Conservation (phyloP, 2,888 invertebrate genomes). For the Dorcus hopei region DNA sequence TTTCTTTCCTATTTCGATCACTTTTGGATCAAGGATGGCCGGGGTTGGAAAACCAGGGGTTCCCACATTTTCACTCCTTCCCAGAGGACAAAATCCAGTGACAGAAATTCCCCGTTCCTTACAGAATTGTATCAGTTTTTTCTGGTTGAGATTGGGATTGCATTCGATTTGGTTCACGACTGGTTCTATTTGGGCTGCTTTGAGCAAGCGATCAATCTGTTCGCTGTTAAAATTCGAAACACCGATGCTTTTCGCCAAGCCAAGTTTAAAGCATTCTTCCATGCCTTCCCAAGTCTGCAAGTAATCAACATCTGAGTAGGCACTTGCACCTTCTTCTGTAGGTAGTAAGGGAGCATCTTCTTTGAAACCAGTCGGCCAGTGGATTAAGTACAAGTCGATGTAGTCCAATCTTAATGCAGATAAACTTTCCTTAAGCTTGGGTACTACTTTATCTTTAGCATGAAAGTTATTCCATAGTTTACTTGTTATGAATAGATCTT, state of each 20-base stretch:
- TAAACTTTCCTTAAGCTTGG: conserved; percentile 40
- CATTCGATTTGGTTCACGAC: conserved; percentile 62
- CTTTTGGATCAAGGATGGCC: conserved; percentile 53
- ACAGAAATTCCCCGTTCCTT: conserved; percentile 60
- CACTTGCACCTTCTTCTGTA: conserved; percentile 44
- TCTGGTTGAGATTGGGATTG: conserved; percentile 69
- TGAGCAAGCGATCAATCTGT: conserved; percentile 64
- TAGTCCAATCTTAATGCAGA: conserved; percentile 37
- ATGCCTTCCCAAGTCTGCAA: conserved; percentile 74
- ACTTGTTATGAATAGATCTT: conserved; percentile 57
- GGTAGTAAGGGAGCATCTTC: conserved; percentile 52
- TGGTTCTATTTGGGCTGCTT: conserved; percentile 57
- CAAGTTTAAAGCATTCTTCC: conserved; percentile 65
- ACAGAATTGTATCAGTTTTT: conserved; percentile 66
- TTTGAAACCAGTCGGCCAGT: conserved; percentile 46
- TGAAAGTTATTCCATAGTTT: conserved; percentile 67
- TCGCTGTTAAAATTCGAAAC: conserved; percentile 74
- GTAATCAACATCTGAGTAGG: conserved; percentile 61
- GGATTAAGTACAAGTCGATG: conserved; percentile 43
- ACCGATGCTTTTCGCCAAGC: conserved; percentile 68
- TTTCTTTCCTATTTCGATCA: conserved; percentile 56
- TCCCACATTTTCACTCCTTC: conserved; percentile 54
- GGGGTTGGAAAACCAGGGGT: conserved; percentile 52
- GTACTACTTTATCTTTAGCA: conserved; percentile 54
- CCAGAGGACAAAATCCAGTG: conserved; percentile 73